These are phyloP conservation scores for Trigoniulus corallinus DNA, from an alignment of 1,140 invertebrate species.

Conservation along the genomic window DNA sequence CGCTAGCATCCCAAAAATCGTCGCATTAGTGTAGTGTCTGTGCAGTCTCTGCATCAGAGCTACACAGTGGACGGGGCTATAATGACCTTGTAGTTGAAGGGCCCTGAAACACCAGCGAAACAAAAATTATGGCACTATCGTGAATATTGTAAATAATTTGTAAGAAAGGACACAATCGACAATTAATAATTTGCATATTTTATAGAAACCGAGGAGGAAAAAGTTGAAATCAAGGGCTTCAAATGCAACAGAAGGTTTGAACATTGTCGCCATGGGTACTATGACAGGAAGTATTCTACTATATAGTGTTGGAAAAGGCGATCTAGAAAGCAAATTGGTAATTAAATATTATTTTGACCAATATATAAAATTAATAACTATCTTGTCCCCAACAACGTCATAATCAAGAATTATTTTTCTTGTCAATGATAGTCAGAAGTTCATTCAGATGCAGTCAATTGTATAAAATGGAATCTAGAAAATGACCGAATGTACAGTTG, in stretches of 20 bases:
- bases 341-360: not conserved
- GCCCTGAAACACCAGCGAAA: too few relatives aligned
- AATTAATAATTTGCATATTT: too few relatives aligned
- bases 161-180: too few relatives aligned
- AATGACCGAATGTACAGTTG: slow-evolving; percentile 32
- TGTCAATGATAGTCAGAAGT: slow-evolving; percentile 22
- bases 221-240: slow-evolving; percentile 23
- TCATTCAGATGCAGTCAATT: slow-evolving; percentile 34
- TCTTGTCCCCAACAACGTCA: too few relatives aligned
- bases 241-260: slow-evolving; percentile 11
- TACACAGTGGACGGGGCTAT: too few relatives aligned
- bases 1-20: too few relatives aligned
- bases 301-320: slow-evolving; percentile 44
- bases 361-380: too few relatives aligned
- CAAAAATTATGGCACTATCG: too few relatives aligned
- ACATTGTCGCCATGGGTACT: slow-evolving; percentile 43
- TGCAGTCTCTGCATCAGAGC: too few relatives aligned
- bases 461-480: slow-evolving; percentile 30
- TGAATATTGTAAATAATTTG: too few relatives aligned
- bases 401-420: slow-evolving; percentile 2
- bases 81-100: too few relatives aligned
- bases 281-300: slow-evolving; percentile 41
- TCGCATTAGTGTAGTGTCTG: too few relatives aligned
- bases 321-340: slow-evolving; percentile 32
- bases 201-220: slow-evolving; percentile 22